Evolutionary conservation across 1,140 invertebrate genomes (phyloP).

Genomic region (Sycophila sp.): DNA sequence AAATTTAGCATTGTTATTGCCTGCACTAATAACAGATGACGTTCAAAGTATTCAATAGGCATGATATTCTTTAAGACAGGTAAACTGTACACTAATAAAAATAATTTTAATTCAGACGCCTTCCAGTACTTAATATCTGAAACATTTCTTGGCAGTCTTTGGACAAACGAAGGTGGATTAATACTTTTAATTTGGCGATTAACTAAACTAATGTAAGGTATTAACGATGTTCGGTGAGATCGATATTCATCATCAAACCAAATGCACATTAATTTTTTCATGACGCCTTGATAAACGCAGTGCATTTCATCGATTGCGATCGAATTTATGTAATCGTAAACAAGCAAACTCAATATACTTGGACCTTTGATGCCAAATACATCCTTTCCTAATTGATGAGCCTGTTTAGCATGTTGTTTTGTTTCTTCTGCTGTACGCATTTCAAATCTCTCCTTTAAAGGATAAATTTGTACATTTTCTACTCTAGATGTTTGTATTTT

Average conservation of each 20-base stretch:
- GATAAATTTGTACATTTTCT: constrained; percentile 6
- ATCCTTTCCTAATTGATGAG: background rate
- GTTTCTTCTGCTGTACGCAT: constrained; percentile 31
- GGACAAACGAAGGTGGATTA: constrained; percentile 32
- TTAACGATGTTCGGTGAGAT: background rate
- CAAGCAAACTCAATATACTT: constrained; percentile 4
- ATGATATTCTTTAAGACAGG: constrained; percentile 36
- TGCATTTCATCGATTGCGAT: constrained; percentile 40
- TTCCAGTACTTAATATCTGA: constrained; percentile 39
- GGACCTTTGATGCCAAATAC: constrained; percentile 17
- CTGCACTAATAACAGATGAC: constrained; percentile 33
- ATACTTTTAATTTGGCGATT: constrained; percentile 13
- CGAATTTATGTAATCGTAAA: constrained; percentile 15
- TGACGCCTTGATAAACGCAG: constrained; percentile 6
- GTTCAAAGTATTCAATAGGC: constrained; percentile 30
- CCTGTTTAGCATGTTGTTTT: background rate
- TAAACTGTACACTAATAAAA: constrained; percentile 29
- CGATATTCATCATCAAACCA: constrained; percentile 16
- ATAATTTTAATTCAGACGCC: constrained; percentile 40
- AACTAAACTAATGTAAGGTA: background rate
- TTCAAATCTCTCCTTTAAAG: too few species aligned
- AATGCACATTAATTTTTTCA: background rate
- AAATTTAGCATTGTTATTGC: background rate
- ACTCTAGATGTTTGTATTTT: background rate
- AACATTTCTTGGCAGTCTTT: constrained; percentile 34